Evolutionary conservation across 2,113 vertebrate species (phyloP).

Genomic region (Megaceryle torquata): DNA sequence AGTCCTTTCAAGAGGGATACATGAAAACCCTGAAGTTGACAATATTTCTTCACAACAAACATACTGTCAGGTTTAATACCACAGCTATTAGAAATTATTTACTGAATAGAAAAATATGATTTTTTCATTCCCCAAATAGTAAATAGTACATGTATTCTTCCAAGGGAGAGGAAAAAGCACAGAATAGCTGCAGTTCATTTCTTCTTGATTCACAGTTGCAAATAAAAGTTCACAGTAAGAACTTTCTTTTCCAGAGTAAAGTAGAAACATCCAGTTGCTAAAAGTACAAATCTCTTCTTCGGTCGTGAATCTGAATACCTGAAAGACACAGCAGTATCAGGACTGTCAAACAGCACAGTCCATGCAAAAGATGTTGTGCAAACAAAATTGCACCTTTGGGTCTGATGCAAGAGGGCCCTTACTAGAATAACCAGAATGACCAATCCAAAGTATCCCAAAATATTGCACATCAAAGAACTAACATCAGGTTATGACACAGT

Average conservation of each 20-base stretch:
- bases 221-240: conserved; percentile 8
- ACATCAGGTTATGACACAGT: neutral
- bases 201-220: conserved; percentile 38
- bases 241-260: neutral
- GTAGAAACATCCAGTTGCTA: conserved; percentile 11
- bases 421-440: neutral
- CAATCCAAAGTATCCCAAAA: neutral
- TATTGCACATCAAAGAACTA: neutral
- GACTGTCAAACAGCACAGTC: neutral
- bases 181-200: neutral
- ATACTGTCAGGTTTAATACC: neutral
- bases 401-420: neutral
- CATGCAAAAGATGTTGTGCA: neutral
- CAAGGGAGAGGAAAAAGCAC: neutral
- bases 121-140: neutral
- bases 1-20: neutral
- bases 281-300: conserved; percentile 68
- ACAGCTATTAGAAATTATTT: neutral
- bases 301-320: conserved; percentile 72
- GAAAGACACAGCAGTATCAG: conserved; percentile 59
- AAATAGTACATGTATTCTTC: neutral
- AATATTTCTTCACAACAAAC: neutral
- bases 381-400: neutral
- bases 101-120: neutral
- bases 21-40: neutral